These are phyloP conservation scores for Lepus townsendii DNA, from an alignment of 2,797 vertebrate species.

Conservation along the genomic window DNA sequence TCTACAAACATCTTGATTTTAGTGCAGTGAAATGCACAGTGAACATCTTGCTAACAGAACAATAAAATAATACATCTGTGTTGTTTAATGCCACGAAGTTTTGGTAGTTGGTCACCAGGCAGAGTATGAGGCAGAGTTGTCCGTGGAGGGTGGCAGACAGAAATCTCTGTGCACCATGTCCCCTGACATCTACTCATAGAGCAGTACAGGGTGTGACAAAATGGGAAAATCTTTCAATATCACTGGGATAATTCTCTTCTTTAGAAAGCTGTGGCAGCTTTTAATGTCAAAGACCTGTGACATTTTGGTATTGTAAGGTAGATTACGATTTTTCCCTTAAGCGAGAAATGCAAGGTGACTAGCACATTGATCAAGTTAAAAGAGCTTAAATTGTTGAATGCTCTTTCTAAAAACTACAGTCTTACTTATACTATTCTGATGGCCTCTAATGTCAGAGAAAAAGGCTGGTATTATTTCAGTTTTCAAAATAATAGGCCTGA, in stretches of 20 bases:
- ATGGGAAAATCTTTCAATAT: not conserved
- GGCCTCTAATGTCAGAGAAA: not conserved
- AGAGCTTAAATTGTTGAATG: not conserved
- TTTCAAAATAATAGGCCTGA: not conserved
- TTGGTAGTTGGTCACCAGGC: not conserved
- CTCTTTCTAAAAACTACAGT: not conserved
- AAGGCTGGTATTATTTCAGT: not conserved
- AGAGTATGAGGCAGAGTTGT: too few species aligned
- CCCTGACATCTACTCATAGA: not conserved
- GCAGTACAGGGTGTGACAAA: not conserved
- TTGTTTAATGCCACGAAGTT: not conserved
- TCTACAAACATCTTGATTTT: not conserved
- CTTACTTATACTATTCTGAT: not conserved
- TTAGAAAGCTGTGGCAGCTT: not conserved
- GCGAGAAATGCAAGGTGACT: not conserved
- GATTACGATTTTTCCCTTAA: not conserved
- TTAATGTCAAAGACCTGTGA: conserved; percentile 43
- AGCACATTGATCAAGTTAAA: not conserved
- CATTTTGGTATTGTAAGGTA: not conserved
- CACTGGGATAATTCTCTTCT: conserved; percentile 7
- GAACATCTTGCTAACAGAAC: not conserved
- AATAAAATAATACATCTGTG: not conserved
- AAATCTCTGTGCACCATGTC: not conserved
- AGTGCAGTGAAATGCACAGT: not conserved
- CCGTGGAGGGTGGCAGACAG: not conserved